phyloP scores from a whole-genome alignment of 2,888 invertebrate genomes.

The Diaphora mendica region DNA sequence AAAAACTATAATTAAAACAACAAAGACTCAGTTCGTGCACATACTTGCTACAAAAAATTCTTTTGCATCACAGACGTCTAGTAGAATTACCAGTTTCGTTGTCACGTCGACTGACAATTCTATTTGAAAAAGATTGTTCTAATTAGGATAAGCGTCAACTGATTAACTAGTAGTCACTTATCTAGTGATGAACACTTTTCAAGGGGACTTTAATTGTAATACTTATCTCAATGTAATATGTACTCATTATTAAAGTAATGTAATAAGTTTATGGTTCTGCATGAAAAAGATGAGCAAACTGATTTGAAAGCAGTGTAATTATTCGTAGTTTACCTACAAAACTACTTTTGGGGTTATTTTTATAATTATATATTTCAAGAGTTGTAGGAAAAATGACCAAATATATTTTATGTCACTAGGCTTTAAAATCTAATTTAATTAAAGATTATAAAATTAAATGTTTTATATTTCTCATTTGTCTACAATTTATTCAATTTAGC shows the following conservation, averaged over 20 bases:
- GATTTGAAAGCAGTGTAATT: not conserved
- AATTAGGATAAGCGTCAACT: not conserved
- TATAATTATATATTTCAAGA: too few species aligned
- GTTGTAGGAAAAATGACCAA: not conserved
- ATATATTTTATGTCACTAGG: not conserved
- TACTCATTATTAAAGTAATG: too few species aligned
- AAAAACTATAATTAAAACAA: not conserved
- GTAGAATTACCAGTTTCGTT: not conserved
- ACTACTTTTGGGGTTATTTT: too few species aligned
- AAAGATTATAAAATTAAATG: not conserved
- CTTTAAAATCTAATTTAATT: not conserved
- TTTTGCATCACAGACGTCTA: not conserved
- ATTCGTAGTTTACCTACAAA: too few species aligned
- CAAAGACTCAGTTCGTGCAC: not conserved
- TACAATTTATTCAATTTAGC: too few species aligned
- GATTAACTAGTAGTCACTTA: not conserved
- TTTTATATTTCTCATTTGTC: too few species aligned
- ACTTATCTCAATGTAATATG: too few species aligned
- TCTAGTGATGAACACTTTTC: not conserved
- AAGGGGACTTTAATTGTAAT: too few species aligned
- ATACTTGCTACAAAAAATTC: not conserved
- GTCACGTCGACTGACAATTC: not conserved
- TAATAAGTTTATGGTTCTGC: not conserved
- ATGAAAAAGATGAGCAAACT: not conserved
- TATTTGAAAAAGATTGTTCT: not conserved